Evolutionary conservation across 2,888 invertebrate genomes (phyloP).

Genomic region (Chymomyza caudatula): DNA sequence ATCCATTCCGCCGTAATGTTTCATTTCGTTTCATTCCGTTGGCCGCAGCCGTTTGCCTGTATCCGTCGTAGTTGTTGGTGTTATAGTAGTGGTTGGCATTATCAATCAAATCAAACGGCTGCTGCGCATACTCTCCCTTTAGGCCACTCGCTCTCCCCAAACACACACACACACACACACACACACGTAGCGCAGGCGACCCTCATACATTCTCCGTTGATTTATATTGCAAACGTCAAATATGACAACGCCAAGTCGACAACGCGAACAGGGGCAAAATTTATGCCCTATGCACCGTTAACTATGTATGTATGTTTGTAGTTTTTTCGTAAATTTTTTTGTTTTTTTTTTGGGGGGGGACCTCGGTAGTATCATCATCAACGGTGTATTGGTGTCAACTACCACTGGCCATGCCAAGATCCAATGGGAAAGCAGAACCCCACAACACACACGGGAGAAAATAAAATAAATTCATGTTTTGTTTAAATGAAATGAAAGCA

Average conservation of each 20-base stretch:
- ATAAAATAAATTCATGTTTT: constrained; percentile 60
- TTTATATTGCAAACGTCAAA: constrained; percentile 72
- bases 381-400: neutral
- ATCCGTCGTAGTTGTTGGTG: constrained; percentile 3
- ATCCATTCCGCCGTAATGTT: constrained; percentile 70
- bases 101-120: constrained; percentile 68
- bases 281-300: constrained; percentile 69
- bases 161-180: neutral
- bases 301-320: constrained; percentile 45
- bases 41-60: constrained; percentile 16
- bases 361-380: too few relatives aligned
- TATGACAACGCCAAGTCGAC: constrained; percentile 58
- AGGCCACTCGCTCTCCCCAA: neutral
- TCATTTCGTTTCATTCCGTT: constrained; percentile 68
- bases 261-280: constrained; percentile 29
- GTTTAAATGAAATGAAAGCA: constrained; percentile 41
- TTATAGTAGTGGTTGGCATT: constrained; percentile 48
- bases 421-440: constrained; percentile 34
- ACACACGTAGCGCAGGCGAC: constrained; percentile 18
- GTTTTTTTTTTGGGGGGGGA: constrained; percentile 1
- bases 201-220: constrained; percentile 56
- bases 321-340: neutral
- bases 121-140: constrained; percentile 18
- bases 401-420: neutral
- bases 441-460: constrained; percentile 16